Percentiles rank a stretch among this genome's conserved stretches.
phyloP scores from a whole-genome alignment of 2,888 invertebrate species.

The Dasypolia templi region DNA sequence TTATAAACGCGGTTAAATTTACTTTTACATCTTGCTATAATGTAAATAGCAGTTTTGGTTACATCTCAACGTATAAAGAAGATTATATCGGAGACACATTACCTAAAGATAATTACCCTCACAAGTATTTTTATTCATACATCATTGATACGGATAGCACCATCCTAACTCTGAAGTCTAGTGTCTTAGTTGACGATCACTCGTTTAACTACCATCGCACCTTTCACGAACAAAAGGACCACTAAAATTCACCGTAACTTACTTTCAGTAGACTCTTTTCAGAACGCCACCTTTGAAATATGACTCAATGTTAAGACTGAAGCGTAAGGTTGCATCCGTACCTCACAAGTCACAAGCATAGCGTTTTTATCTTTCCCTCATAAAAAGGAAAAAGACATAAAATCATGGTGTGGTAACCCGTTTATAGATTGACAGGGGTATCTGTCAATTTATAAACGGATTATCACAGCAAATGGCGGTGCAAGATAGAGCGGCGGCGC shows the following conservation, averaged over 20 bases:
- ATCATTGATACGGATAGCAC: background rate
- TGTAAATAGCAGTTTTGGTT: constrained; percentile 61
- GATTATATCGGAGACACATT: constrained; percentile 25
- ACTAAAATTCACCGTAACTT: background rate
- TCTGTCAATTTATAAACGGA: constrained; percentile 37
- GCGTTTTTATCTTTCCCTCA: constrained; percentile 13
- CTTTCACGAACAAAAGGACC: background rate
- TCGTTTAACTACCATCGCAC: background rate
- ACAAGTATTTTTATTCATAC: background rate
- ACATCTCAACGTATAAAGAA: constrained; percentile 31
- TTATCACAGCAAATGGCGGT: constrained; percentile 28
- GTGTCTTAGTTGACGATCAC: background rate
- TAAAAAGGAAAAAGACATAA: constrained; percentile 2
- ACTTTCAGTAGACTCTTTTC: background rate
- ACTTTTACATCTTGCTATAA: constrained; percentile 66
- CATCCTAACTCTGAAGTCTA: background rate
- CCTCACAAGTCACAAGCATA: constrained; percentile 49
- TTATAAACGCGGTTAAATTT: constrained; percentile 78
- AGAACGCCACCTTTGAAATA: background rate
- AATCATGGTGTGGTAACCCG: too few species aligned
- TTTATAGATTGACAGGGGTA: too few species aligned
- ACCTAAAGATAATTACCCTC: background rate
- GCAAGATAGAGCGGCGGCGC: constrained; percentile 35
- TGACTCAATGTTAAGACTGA: background rate
- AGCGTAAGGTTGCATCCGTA: background rate